Percentiles rank a stretch among this genome's conserved stretches.
Conservation (phyloP, 2,797 vertebrate species). For the Xenopus petersii region DNA sequence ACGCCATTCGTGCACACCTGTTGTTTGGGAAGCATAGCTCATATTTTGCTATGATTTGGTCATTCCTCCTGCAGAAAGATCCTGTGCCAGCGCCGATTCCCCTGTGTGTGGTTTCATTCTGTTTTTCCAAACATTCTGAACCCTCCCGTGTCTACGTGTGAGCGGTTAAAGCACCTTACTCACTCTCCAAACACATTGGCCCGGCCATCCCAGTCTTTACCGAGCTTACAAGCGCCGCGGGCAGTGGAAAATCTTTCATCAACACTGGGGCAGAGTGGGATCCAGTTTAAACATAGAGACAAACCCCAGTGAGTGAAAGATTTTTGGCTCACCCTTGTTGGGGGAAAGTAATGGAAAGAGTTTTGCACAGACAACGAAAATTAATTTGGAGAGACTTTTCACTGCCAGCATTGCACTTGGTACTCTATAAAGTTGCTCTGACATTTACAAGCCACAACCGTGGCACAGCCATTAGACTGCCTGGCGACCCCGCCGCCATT, state of each 20-base stretch:
- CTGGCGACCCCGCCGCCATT: too few species aligned
- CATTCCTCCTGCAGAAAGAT: background rate
- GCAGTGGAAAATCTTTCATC: slow-evolving; percentile 1
- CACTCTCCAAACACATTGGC: background rate
- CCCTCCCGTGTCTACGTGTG: background rate
- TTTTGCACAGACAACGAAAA: too few species aligned
- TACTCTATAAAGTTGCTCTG: too few species aligned
- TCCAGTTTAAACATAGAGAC: background rate
- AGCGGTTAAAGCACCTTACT: background rate
- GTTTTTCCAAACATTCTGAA: background rate
- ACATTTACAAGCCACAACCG: too few species aligned
- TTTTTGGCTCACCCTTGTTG: background rate
- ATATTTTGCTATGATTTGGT: background rate
- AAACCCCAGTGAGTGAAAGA: background rate
- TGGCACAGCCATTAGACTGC: too few species aligned
- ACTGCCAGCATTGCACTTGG: too few species aligned
- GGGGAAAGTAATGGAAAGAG: too few species aligned
- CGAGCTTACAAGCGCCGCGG: background rate
- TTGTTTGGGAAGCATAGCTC: background rate
- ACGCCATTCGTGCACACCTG: too few species aligned
- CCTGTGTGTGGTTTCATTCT: background rate
- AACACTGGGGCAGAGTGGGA: background rate
- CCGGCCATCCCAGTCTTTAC: background rate
- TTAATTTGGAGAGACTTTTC: too few species aligned
- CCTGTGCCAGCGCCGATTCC: background rate